Conservation (phyloP, 2,888 invertebrate species). For the Leucoma salicis region DNA sequence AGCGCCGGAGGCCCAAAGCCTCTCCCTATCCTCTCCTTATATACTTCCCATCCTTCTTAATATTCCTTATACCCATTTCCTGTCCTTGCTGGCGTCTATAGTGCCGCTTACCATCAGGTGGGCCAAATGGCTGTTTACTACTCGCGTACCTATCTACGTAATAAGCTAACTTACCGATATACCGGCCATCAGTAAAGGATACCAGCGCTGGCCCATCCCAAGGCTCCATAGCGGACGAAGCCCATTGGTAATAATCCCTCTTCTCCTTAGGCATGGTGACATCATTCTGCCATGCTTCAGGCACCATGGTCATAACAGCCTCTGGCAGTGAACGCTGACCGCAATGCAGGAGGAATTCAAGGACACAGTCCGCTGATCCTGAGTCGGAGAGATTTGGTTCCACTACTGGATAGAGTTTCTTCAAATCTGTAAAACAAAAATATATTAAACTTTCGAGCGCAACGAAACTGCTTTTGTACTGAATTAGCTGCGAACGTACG, state of each 20-base stretch:
- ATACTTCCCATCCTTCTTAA: too few species aligned
- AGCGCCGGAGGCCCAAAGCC: too few species aligned
- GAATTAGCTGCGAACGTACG: too few species aligned
- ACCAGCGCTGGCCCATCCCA: slow-evolving; percentile 99
- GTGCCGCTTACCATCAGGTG: too few species aligned
- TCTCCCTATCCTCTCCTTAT: too few species aligned
- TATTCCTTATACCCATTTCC: too few species aligned
- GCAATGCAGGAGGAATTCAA: slow-evolving; percentile 97
- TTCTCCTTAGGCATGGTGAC: slow-evolving; percentile 95
- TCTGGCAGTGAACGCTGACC: slow-evolving; percentile 96
- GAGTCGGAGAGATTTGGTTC: slow-evolving; percentile 99
- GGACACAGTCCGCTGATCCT: slow-evolving; percentile 97
- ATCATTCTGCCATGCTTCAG: slow-evolving; percentile 99
- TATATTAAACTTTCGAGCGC: too few species aligned
- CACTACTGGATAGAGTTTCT: slow-evolving; percentile 97
- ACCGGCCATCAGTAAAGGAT: slow-evolving; percentile 98
- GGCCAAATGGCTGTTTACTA: too few species aligned
- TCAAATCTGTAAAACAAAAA: slow-evolving; percentile 77
- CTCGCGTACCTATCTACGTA: too few species aligned
- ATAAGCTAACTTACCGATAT: slow-evolving; percentile 90
- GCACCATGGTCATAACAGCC: slow-evolving; percentile 99
- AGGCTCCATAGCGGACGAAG: slow-evolving; percentile 98
- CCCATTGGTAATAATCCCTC: slow-evolving; percentile 98
- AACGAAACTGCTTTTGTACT: too few species aligned
- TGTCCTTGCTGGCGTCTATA: too few species aligned